These are phyloP conservation scores for Actinemys pallida DNA, from an alignment of 2,113 vertebrate species.

Conservation along the genomic window DNA sequence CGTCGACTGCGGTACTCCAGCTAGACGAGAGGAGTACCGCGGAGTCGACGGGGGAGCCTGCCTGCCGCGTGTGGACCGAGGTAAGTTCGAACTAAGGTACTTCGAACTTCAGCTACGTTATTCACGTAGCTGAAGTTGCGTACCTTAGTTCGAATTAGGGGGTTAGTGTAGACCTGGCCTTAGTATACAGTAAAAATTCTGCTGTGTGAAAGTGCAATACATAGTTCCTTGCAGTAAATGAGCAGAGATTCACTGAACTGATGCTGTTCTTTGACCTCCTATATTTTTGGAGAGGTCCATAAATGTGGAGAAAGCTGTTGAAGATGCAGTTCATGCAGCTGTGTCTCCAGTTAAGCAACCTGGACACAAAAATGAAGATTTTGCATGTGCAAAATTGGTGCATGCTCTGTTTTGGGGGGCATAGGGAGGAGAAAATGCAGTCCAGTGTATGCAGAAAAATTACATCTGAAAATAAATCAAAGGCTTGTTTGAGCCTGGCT, in stretches of 20 bases:
- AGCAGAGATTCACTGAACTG: not conserved
- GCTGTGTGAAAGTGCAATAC: conserved; percentile 1
- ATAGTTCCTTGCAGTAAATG: not conserved
- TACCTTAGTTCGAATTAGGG: no score
- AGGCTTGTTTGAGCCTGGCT: not conserved
- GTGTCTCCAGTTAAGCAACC: not conserved
- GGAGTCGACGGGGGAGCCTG: no score
- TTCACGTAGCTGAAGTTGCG: no score
- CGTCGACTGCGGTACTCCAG: no score
- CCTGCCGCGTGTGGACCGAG: no score
- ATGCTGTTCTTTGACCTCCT: not conserved
- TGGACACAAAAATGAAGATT: not conserved
- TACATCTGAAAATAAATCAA: not conserved
- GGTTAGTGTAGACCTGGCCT: no score
- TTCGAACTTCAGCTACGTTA: no score
- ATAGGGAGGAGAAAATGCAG: not conserved
- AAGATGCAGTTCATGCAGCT: not conserved
- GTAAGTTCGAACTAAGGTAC: no score
- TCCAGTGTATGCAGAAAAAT: not conserved
- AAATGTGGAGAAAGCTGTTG: not conserved
- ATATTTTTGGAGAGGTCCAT: not conserved
- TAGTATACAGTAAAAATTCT: not conserved
- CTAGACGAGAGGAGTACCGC: no score
- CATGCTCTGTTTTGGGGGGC: not conserved
- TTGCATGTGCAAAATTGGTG: accelerated